phyloP scores from a whole-genome alignment of 2,113 vertebrate genomes.

The Siniperca chuatsi region DNA sequence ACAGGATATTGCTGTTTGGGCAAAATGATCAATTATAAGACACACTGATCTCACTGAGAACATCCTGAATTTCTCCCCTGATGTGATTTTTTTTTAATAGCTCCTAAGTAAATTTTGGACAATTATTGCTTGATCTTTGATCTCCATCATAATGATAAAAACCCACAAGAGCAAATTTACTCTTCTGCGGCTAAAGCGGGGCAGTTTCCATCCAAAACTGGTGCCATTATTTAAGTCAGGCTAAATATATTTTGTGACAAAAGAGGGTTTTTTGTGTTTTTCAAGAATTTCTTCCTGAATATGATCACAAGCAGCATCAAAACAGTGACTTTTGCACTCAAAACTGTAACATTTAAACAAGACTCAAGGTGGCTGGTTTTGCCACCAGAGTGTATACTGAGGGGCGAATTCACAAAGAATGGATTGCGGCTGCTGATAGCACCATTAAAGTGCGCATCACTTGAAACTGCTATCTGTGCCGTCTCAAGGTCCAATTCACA shows the following conservation, averaged over 20 bases:
- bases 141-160: slow-evolving; percentile 64
- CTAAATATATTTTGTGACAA: slow-evolving; percentile 42
- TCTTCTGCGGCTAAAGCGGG: not conserved
- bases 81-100: slow-evolving; percentile 51
- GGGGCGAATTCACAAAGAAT: too few species aligned
- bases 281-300: slow-evolving; percentile 1
- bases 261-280: not conserved
- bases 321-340: not conserved
- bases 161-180: slow-evolving; percentile 57
- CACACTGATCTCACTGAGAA: slow-evolving; percentile 28
- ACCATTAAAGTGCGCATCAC: too few species aligned
- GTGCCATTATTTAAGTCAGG: slow-evolving; percentile 39
- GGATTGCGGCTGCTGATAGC: too few species aligned
- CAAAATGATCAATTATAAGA: slow-evolving; percentile 66
- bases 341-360: not conserved
- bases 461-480: too few species aligned
- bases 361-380: not conserved
- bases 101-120: slow-evolving; percentile 54
- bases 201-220: slow-evolving; percentile 20
- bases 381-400: not conserved
- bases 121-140: slow-evolving; percentile 68
- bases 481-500: too few species aligned
- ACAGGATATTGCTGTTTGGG: slow-evolving; percentile 51
- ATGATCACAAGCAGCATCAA: slow-evolving; percentile 1
- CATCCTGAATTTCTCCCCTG: slow-evolving; percentile 47